phyloP scores from a whole-genome alignment of 2,888 invertebrate genomes.

The Vandiemenella viatica region DNA sequence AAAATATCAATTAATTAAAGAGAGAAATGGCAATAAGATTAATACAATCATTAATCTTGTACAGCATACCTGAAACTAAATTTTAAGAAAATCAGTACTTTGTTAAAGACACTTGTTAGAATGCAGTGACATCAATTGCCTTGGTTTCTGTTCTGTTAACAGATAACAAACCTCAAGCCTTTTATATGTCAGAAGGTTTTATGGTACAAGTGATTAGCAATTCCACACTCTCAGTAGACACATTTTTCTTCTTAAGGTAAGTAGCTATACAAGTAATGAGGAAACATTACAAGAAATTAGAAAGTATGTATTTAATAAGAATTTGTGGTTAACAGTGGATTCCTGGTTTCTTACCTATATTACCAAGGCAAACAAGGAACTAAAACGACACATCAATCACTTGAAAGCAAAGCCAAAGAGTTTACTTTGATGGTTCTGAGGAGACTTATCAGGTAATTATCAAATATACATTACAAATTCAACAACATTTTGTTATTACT shows the following conservation, averaged over 20 bases:
- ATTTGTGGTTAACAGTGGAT: slow-evolving; percentile 20
- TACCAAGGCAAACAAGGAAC: slow-evolving; percentile 6
- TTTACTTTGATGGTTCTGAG: slow-evolving; percentile 22
- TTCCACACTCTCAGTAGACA: slow-evolving; percentile 33
- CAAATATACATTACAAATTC: too few relatives aligned
- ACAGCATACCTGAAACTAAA: too few relatives aligned
- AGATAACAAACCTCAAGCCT: slow-evolving; percentile 28
- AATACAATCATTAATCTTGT: too few relatives aligned
- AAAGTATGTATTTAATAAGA: background rate
- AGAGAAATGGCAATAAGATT: too few relatives aligned
- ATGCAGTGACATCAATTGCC: too few relatives aligned
- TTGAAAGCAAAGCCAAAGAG: slow-evolving; percentile 14
- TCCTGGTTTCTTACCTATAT: slow-evolving; percentile 23
- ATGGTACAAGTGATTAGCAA: slow-evolving; percentile 29
- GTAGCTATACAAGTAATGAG: background rate
- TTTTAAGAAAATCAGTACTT: too few relatives aligned
- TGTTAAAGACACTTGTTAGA: too few relatives aligned
- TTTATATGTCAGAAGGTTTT: slow-evolving; percentile 26
- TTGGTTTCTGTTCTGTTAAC: background rate
- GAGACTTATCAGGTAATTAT: slow-evolving; percentile 32
- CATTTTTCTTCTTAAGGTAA: slow-evolving; percentile 32
- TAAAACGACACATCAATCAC: slow-evolving; percentile 16
- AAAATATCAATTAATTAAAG: too few relatives aligned
- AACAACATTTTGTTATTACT: too few relatives aligned
- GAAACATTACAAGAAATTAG: background rate